Base-by-base conservation (phyloP, 2,888 invertebrate species). In the Lycaena phlaeas region DNA sequence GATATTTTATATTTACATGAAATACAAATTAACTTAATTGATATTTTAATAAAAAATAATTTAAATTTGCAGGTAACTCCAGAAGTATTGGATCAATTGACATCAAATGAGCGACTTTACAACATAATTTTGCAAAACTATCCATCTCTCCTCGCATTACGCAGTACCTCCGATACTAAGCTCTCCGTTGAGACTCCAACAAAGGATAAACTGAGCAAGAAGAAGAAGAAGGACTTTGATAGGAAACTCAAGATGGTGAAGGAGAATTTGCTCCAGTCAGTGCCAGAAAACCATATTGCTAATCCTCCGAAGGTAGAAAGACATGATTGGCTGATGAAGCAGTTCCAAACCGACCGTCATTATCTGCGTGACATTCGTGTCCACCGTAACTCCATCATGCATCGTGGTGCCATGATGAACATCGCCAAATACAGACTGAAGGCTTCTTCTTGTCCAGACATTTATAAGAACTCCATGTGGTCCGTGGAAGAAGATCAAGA, bases 381-480 rank as follows among this genome's bases (percentile, higher is more conserved):
- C 4, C 93, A 93, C 64, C 87, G 94, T 53, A 93, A 94, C 64
- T 93, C 93, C 2, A 90, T 95, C 40, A 93, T 94, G 86, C 94
- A 95, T 68, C 89, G 95, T 29, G 93, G 93, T 14, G 94, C 95
- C 38, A 92, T 94, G 86, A 85, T 95, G 64, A 95, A 93, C 64
- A 91, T 93, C 48, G 90, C 92, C 49, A 92, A 94, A 52, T 95
- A 95, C 68, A 88, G 91, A 43, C 75, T 95, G 41, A 85, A 93
- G 38, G 95, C 96, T 1, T 94, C 94, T n/a, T 96, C 96, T 31
- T 96, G 96, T 65, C 97, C 97, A 0, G 92, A 97, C 70, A 94
- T 97, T 59, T 95, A 92, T 61, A 87, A 89, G 50, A 94, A 94
- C 64, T 94, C 94, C 3, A 93, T 94, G 92, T 92, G 92, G 60